These are phyloP conservation scores for Pyrochroa serraticornis DNA, from an alignment of 2,888 invertebrate species.

Conservation along the genomic window DNA sequence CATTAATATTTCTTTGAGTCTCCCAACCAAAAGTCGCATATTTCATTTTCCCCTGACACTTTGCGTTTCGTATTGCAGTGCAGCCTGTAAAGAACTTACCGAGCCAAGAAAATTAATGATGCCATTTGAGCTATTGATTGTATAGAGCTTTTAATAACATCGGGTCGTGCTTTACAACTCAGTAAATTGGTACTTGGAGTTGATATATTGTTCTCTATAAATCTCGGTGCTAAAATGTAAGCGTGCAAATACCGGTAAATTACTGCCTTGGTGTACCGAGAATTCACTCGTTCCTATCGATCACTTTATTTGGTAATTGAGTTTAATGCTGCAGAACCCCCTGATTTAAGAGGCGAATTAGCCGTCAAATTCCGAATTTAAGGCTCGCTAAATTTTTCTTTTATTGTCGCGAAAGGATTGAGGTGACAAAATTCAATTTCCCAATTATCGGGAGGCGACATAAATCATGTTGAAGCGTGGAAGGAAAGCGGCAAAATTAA, in stretches of 20 bases:
- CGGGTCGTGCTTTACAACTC: slow-evolving; percentile 49
- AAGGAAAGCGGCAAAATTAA: slow-evolving; percentile 19
- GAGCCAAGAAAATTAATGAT: slow-evolving; percentile 47
- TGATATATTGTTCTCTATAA: slow-evolving; percentile 48
- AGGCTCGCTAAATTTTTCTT: no score
- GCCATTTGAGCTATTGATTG: slow-evolving; percentile 50
- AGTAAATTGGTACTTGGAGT: slow-evolving; percentile 49
- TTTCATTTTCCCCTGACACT: slow-evolving; percentile 41
- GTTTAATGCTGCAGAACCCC: slow-evolving; percentile 29
- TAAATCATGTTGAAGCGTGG: no score
- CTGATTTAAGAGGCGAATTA: slow-evolving; percentile 1
- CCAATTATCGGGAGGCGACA: background rate
- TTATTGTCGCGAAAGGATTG: no score
- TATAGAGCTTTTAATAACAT: slow-evolving; percentile 49
- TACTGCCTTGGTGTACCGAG: slow-evolving; percentile 45
- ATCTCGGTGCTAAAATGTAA: slow-evolving; percentile 46
- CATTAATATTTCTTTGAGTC: slow-evolving; percentile 24
- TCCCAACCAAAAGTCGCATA: slow-evolving; percentile 41
- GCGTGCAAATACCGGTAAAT: slow-evolving; percentile 48
- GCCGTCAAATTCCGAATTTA: no score
- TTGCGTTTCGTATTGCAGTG: slow-evolving; percentile 40
- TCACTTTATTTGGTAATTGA: slow-evolving; percentile 46
- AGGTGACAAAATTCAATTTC: slow-evolving; percentile 2
- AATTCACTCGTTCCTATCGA: slow-evolving; percentile 46
- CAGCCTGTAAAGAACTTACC: slow-evolving; percentile 43